Base-by-base conservation (phyloP, 2,888 invertebrate species). In the Luffia ferchaultella region DNA sequence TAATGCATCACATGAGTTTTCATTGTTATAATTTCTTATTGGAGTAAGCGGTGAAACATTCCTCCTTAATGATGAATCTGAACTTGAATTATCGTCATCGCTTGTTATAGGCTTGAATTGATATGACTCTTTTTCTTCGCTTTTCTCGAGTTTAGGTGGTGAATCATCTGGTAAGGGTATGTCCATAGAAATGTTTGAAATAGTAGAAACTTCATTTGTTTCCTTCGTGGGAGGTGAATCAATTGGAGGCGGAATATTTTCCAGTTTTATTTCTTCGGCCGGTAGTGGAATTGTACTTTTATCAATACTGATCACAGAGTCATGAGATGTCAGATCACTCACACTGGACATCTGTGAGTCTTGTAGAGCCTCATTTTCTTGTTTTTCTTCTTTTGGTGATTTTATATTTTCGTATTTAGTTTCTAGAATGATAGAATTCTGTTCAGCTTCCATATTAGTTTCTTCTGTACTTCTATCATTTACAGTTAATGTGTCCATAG, bases 341-440 rank as follows among this genome's bases (percentile, higher is more conserved):
- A 88, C 80, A 45, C 85, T 86, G 12, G 89, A 87, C 42, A 88
- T 61, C 62, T 88, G 85, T 2, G 87, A 59, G 15, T 65, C 65
- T 46, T 60, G 43, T 30, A 30, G 30, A 30, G 30, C 5, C 12
- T 30, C 30, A 62, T 76, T 85, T 60, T 86, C 88, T 49, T 88
- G 89, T 57, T 73, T 65, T 47, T 44, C 47, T 12, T 45, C 16
- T 16, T 9, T 18, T 18, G 15, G 15, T n/a, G 18, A 18, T 5
- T 45, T 19, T 5, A 5, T 45, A 45, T 3, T 45, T 3, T 19
- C 16, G 17, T 30, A 3, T 30, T 30, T 30, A 3, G 12, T 30
- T 3, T 30, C 12, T 30, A 7, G 30, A 3, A 7, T 30, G 30
- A 7, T 30, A 16, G 18, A 3, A 18, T 41, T n/a, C 41, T 61